A percentile compares a stretch with the other conserved stretches of the same genome.
phyloP scores from a whole-genome alignment of 2,888 invertebrate species.

The Drosophila falleni region DNA sequence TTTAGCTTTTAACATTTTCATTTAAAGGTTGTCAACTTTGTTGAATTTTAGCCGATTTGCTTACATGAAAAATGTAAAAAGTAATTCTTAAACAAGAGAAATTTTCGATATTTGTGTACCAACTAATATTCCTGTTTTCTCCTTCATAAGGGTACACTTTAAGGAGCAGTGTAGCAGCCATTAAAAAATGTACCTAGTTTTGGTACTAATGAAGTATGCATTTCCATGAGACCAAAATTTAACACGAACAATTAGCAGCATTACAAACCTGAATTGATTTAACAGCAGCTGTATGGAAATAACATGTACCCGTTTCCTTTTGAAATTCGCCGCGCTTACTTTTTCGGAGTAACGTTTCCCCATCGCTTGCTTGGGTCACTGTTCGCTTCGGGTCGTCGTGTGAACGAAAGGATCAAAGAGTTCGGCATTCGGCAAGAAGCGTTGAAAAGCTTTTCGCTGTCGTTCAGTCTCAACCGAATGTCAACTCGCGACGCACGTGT shows the following conservation, averaged over 20 bases:
- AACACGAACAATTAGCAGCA: too few species aligned
- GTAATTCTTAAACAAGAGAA: background rate
- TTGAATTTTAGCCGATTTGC: background rate
- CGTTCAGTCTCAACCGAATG: slow-evolving; percentile 61
- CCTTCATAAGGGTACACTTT: too few species aligned
- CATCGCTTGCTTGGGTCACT: slow-evolving; percentile 1
- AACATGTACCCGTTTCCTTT: slow-evolving; percentile 9
- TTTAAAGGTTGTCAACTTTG: background rate
- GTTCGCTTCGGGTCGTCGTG: slow-evolving; percentile 15
- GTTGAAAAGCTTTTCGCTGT: slow-evolving; percentile 51
- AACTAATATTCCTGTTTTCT: background rate
- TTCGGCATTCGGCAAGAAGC: slow-evolving; percentile 33
- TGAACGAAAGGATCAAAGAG: slow-evolving; percentile 16
- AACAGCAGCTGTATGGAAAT: slow-evolving; percentile 10
- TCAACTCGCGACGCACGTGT: slow-evolving; percentile 72
- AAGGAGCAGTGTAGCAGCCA: too few species aligned
- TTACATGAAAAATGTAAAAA: background rate
- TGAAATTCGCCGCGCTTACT: slow-evolving; percentile 45
- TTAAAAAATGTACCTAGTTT: background rate
- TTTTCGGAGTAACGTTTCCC: slow-evolving; percentile 49
- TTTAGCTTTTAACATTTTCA: background rate
- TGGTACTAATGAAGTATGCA: background rate
- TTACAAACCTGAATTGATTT: background rate
- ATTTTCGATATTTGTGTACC: background rate
- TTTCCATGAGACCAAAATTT: too few species aligned